Evolutionary conservation across 2,888 invertebrate genomes (phyloP), one percentile per base, ranked within the genome.

Genomic region (Ferdinandea cuprea): DNA sequence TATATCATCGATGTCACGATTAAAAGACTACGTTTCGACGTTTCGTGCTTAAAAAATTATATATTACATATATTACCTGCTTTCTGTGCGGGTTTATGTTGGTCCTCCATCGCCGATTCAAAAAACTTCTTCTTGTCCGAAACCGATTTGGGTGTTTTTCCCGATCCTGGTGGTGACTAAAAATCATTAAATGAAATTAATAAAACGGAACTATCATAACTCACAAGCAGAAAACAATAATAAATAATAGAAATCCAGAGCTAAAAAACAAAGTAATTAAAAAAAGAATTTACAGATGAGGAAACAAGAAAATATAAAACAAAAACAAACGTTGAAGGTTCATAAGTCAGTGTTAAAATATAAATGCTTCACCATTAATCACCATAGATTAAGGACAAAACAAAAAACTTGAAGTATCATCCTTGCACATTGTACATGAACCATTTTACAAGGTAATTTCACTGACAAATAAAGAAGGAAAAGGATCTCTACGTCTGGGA

Each of bases 71-170:
- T 25, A 25, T 90, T 90, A 96, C 96, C 96, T 93, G 96, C 94
- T 92, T 96, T 97, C 59, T 95, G 94, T 87, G 95, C 94, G 85
- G 96, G 95, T 91, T 96, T 96, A 87, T 96, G 94, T 91, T 96
- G 96, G 91, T 97, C 96, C 92, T 97, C 96, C 94, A 98, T 97
- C 84, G 98, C 98, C 89, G 96, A 95, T 92, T 99, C 98, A 91
- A 99, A 99, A 92, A 98, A 97, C 89, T 95, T 96, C 92, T 97
- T 97, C 92, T 97, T 96, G 92, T 97, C 96, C 91, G 96, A 97
- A 89, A 98, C 97, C 81, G 97, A 95, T 92, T 96, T 96, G 89
- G 94, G 94, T 89, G 94, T 93, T 91, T 93, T 93, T 88, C 93
- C 94, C 89, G 94, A 94, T 88, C 94, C 94, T 88, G 95, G 95